Percentiles rank a stretch among this genome's conserved stretches.
Evolutionary conservation across 2,113 vertebrate genomes (phyloP).

Genomic region (Cyprinus carpio): DNA sequence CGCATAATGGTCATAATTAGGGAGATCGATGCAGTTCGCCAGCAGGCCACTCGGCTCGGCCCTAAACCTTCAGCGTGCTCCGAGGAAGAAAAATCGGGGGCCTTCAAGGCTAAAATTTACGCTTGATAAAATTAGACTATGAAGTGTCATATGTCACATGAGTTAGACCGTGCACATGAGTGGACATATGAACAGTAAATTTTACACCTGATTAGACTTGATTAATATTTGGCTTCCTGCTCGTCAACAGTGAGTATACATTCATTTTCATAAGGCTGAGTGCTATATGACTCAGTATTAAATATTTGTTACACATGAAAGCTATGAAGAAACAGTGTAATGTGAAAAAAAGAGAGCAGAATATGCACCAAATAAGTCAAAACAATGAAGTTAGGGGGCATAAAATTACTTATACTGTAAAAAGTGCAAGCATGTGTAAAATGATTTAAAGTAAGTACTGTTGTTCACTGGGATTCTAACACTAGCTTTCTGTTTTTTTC

Average conservation of each 20-base stretch:
- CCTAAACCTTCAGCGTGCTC: slow-evolving; percentile 24
- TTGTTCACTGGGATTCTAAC: neutral
- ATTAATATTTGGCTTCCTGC: slow-evolving; percentile 39
- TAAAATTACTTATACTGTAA: neutral
- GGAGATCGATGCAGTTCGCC: slow-evolving; percentile 52
- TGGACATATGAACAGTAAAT: slow-evolving; percentile 39
- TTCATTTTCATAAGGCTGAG: slow-evolving; percentile 3
- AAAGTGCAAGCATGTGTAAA: neutral
- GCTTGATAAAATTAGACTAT: slow-evolving; percentile 36
- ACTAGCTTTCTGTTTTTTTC: too few relatives aligned
- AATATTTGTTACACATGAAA: neutral
- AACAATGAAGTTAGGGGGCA: neutral
- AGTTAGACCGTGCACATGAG: slow-evolving; percentile 37
- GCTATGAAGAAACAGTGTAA: neutral
- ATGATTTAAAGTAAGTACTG: neutral
- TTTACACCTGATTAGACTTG: slow-evolving; percentile 41
- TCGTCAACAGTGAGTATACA: neutral
- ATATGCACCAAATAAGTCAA: neutral
- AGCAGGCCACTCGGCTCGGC: slow-evolving; percentile 8
- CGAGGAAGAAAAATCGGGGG: slow-evolving; percentile 13
- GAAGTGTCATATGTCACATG: slow-evolving; percentile 24
- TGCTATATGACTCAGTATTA: neutral
- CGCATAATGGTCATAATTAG: slow-evolving; percentile 55
- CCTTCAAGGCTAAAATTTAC: slow-evolving; percentile 36
- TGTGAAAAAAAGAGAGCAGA: neutral